Evolutionary conservation across 2,888 invertebrate genomes (phyloP), one percentile per base, ranked within the genome.

Genomic region (Erannis defoliaria): DNA sequence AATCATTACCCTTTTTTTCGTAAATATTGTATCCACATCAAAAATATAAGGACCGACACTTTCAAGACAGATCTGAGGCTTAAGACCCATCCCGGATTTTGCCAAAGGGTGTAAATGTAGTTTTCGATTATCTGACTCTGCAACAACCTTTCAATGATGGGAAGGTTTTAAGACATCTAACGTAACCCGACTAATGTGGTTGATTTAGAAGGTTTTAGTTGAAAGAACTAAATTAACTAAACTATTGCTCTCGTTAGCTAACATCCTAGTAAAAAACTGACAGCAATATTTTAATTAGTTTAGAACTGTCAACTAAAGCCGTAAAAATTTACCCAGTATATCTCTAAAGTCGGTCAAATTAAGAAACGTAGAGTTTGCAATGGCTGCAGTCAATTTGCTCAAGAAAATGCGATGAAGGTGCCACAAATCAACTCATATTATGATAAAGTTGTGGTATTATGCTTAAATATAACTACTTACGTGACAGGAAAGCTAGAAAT

Each of bases 21-120:
- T 29, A n/a, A 46, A 19, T 46, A 46, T 35, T 40, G 40, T 19
- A 40, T 51, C 40, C 19, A 56, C 12, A 14, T 46, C 12, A 49
- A 18, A 38, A 18, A 29, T 42, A 51, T 26, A 35, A 49, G 21
- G 16, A 31, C 51, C 31, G 51, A 42, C 33, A 37, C 35, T 16
- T 37, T 26, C 38, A 38, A 31, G 31, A 42, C 31, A 35, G 16
- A 18, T 43, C 10, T 35, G 10, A 42, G 31, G 19, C 23, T 35
- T 54, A 29, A 23, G 21, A 37, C 37, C 16, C 49, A 14, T 14
- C 31, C 26, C 40, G 29, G 48, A 40, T 46, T 53, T 16, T 14
- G 18, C 21, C 19, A 16, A 50, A 55, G 31, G 26, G 54, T 26
- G 26, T 21, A 29, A 61, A 43, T 46, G 29, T n/a, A n/a, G n/a